Conservation (phyloP, 2,113 vertebrate species). For the Camelus bactrianus region DNA sequence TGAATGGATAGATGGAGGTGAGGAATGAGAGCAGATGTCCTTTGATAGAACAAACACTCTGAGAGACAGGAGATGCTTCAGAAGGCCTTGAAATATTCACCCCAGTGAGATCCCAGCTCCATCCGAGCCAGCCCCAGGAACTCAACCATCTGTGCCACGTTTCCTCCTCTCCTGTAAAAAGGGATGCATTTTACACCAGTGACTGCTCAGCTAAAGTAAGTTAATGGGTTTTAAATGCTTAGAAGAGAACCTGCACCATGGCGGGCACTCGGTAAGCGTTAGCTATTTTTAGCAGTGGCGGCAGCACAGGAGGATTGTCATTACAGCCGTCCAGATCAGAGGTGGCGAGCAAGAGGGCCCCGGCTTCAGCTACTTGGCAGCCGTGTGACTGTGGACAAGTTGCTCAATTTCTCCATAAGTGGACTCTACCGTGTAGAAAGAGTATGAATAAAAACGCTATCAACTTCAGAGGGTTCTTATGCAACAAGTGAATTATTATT, state of each 20-base stretch:
- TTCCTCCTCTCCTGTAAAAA: not conserved
- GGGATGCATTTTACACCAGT: too few relatives aligned
- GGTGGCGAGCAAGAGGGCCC: not conserved
- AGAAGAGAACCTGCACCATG: not conserved
- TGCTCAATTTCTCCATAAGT: not conserved
- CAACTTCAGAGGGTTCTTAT: not conserved
- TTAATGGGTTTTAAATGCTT: not conserved
- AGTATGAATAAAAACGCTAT: not conserved
- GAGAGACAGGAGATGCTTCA: not conserved
- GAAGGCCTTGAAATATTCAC: not conserved
- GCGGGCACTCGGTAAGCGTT: rapidly evolving
- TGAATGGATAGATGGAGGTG: not conserved
- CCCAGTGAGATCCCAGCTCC: not conserved
- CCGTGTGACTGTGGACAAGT: not conserved
- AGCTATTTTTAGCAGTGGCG: not conserved
- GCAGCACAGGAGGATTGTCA: not conserved
- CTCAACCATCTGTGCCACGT: not conserved
- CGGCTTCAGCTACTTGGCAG: not conserved
- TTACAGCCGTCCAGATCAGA: not conserved
- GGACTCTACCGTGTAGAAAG: not conserved
- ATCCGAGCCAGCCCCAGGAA: not conserved
- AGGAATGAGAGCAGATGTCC: not conserved
- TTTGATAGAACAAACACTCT: not conserved
- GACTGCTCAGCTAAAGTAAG: not conserved
- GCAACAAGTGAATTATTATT: not conserved